A percentile compares a stretch with the other conserved stretches of the same genome.
phyloP scores from a whole-genome alignment of 2,888 invertebrate species.

The Cyaniris semiargus region DNA sequence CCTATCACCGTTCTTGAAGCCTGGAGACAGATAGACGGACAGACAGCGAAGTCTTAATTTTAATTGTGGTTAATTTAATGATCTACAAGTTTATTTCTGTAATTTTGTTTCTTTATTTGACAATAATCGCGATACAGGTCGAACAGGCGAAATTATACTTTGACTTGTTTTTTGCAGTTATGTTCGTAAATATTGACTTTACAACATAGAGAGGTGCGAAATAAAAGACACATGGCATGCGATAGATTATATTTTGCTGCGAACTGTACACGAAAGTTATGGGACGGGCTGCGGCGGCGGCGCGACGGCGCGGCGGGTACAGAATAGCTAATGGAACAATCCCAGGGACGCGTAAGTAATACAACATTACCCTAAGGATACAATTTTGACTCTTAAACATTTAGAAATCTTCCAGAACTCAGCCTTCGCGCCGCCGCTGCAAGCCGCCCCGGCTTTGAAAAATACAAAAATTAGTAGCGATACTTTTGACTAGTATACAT shows the following conservation, averaged over 20 bases:
- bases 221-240: constrained; percentile 42
- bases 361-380: not conserved
- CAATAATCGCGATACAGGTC: no score
- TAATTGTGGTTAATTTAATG: no score
- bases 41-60: no score
- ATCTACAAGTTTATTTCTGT: no score
- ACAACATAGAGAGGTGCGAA: no score
- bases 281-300: constrained; percentile 10
- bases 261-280: constrained; percentile 43
- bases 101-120: no score
- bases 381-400: not conserved
- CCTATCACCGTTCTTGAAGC: no score
- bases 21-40: no score
- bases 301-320: not conserved
- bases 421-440: not conserved
- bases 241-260: constrained; percentile 47
- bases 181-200: no score
- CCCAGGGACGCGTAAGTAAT: not conserved
- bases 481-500: constrained; percentile 77
- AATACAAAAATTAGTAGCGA: constrained; percentile 58
- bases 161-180: no score
- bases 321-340: not conserved
- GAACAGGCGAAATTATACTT: no score
- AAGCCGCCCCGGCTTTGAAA: constrained; percentile 33
- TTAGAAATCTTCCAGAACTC: not conserved